Evolutionary conservation across 2,113 vertebrate genomes (phyloP).

Genomic region (Coreoperca whiteheadi): DNA sequence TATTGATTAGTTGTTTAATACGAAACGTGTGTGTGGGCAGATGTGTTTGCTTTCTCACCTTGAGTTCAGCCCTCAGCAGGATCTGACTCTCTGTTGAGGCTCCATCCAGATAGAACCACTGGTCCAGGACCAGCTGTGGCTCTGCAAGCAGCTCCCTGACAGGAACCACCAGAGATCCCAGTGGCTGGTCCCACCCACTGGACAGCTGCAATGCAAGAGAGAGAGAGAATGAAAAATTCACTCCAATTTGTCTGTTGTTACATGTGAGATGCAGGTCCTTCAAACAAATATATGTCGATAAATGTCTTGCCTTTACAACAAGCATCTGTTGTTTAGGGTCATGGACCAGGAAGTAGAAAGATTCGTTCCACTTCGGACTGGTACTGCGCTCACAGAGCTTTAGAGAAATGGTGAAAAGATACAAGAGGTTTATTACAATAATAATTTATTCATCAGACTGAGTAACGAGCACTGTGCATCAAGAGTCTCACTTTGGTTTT

Average conservation of each 20-base stretch:
- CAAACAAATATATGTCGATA: neutral
- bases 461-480: neutral
- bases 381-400: conserved; percentile 84
- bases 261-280: neutral
- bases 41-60: conserved; percentile 81
- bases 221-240: neutral
- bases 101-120: conserved; percentile 86
- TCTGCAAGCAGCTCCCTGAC: conserved; percentile 84
- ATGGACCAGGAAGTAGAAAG: conserved; percentile 88
- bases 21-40: neutral
- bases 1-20: neutral
- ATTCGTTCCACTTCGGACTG: conserved; percentile 89
- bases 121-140: conserved; percentile 86
- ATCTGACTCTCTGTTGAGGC: conserved; percentile 84
- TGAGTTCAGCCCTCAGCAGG: conserved; percentile 89
- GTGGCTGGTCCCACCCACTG: conserved; percentile 82
- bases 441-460: neutral
- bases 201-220: conserved; percentile 72
- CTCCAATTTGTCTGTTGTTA: neutral
- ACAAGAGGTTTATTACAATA: neutral
- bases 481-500: conserved; percentile 88
- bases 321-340: conserved; percentile 87
- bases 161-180: conserved; percentile 88
- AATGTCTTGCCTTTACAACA: conserved; percentile 86
- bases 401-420: neutral